Conservation (phyloP, 2,888 invertebrate genomes). For the Rhopalosiphum nymphaeae region DNA sequence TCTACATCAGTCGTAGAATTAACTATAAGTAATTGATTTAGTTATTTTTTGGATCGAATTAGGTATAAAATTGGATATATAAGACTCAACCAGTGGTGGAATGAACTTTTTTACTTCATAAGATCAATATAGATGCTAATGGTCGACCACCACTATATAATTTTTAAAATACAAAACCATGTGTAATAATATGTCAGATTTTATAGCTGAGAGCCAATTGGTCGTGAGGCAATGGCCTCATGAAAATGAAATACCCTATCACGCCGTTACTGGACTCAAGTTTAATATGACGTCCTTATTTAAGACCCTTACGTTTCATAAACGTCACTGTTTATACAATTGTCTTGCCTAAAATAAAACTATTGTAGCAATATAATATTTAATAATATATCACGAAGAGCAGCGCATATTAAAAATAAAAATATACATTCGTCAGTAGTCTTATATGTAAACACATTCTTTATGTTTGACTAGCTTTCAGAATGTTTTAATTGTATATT, state of each 20-base stretch:
- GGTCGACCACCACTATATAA: no score
- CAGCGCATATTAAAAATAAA: neutral
- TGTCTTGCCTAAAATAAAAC: neutral
- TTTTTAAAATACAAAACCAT: no score
- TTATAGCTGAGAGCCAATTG: no score
- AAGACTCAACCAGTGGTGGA: neutral
- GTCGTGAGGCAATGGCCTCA: no score
- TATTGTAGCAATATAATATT: neutral
- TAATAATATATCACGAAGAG: neutral
- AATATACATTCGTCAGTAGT: neutral
- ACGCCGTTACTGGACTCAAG: no score
- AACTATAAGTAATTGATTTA: neutral
- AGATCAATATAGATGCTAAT: no score
- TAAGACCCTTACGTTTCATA: no score
- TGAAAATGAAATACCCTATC: no score
- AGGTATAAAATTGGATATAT: neutral
- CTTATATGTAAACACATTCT: neutral
- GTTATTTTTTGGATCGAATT: neutral
- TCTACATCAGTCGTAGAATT: neutral
- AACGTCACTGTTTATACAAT: neutral
- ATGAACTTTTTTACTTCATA: no score
- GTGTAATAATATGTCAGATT: no score
- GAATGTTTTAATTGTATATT: neutral
- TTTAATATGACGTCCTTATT: neutral
- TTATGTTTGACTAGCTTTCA: neutral